A percentile compares a stretch with the other conserved stretches of the same genome.
Evolutionary conservation across 2,113 vertebrate genomes (phyloP).

Genomic region (Dromiciops gliroides): DNA sequence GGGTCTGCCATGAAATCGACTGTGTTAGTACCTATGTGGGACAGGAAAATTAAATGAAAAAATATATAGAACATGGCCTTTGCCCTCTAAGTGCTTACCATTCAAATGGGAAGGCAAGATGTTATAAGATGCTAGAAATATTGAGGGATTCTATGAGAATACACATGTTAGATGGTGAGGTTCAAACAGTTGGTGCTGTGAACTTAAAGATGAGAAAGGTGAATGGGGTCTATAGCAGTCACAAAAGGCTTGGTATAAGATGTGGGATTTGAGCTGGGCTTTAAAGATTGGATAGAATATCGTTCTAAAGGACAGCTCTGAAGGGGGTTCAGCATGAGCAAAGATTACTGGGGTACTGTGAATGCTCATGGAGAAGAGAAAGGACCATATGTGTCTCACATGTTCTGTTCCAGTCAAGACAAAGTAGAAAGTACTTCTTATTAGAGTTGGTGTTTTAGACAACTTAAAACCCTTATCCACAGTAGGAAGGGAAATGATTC

Average conservation of each 20-base stretch:
- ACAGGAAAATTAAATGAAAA: not conserved
- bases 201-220: not conserved
- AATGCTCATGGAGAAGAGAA: not conserved
- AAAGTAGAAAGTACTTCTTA: not conserved
- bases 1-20: not conserved
- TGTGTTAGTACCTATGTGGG: not conserved
- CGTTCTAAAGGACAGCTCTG: not conserved
- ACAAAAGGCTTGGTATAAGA: not conserved
- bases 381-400: not conserved
- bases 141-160: not conserved
- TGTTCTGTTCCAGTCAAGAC: not conserved
- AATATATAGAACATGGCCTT: not conserved
- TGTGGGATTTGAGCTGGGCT: rapidly evolving
- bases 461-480: not conserved
- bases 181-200: not conserved
- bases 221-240: not conserved
- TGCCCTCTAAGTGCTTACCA: not conserved
- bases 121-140: not conserved
- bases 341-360: not conserved
- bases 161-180: not conserved
- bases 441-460: not conserved
- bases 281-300: not conserved
- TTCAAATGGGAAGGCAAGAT: not conserved
- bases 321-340: not conserved
- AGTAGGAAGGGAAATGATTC: not conserved